Evolutionary conservation across 2,888 invertebrate genomes (phyloP), one percentile per base, ranked within the genome.

Genomic region (Fragum whitleyi): DNA sequence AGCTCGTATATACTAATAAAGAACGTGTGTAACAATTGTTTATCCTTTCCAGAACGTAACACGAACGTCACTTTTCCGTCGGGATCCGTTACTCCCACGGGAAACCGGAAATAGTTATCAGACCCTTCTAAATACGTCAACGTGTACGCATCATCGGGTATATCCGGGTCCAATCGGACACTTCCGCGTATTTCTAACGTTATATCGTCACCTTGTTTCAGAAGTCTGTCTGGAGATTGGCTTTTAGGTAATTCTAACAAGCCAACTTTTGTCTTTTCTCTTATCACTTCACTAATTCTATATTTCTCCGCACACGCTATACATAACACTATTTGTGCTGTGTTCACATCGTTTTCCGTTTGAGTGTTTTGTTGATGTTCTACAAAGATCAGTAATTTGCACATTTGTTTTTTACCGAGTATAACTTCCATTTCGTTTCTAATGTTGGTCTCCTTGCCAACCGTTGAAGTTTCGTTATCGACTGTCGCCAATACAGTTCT

Each of bases 91-190:
- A 85, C n/a, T 26, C 72, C 70, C 14, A 83, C 67, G 6, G 85
- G 85, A 69, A 85, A 85, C 29, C 85, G 67, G 26, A 85, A 72
- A 28, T 79, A 83, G 62, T 85, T 85, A 65, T 85, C 85, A 21
- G 85, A 85, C 6, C 85, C 85, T 36, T 85, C 85, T 21, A 85
- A 68, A 72, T 85, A 85, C 0, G 85, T 85, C 21, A 85, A 53
- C 2, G 83, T 70, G 36, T 85, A 85, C 5, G 83, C 82, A 59
- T 85, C 85, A 28, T 62, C 73, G 21, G 85, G 85, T 29, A 85
- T 83, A 77, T 85, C 85, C 1, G 80, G 76, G 53, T 85, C 83
- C 1, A 85, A 53, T 23, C 68, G 53, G 16, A 85, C 79, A 69
- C 79, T 77, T 19, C 85, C 85, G 47, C 79, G 80, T 7, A 83